Conservation (phyloP, 2,888 invertebrate species). For the Xestia sexstrigata region DNA sequence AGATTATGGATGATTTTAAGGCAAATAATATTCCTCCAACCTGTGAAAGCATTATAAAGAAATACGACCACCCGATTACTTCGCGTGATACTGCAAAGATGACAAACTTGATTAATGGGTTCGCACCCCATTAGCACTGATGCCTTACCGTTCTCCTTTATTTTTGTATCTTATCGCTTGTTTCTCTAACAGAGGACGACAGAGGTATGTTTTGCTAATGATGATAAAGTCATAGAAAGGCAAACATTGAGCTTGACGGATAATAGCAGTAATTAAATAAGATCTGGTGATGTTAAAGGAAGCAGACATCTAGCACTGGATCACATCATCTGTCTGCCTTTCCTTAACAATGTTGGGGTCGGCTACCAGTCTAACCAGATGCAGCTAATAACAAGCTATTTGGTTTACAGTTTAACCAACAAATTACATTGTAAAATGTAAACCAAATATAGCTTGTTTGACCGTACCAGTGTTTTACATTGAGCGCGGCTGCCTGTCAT, state of each 20-base stretch:
- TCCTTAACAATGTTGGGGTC: no score
- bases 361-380: no score
- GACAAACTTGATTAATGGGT: conserved; percentile 57
- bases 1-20: not conserved
- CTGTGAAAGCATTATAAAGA: conserved; percentile 26
- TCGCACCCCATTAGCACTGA: conserved; percentile 28
- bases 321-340: no score
- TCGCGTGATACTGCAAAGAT: conserved; percentile 43
- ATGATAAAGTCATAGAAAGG: not conserved
- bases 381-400: no score
- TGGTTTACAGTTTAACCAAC: no score
- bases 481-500: no score
- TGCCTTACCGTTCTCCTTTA: conserved; percentile 13
- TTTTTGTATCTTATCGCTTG: not conserved
- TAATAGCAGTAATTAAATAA: not conserved
- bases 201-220: not conserved
- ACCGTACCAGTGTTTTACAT: no score
- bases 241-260: not conserved
- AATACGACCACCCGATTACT: conserved; percentile 45
- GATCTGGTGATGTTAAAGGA: not conserved
- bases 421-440: no score
- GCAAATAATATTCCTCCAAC: not conserved
- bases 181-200: not conserved
- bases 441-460: no score
- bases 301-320: no score